Base-by-base conservation (phyloP, 1,140 invertebrate species). In the Chrysoperla carnea region DNA sequence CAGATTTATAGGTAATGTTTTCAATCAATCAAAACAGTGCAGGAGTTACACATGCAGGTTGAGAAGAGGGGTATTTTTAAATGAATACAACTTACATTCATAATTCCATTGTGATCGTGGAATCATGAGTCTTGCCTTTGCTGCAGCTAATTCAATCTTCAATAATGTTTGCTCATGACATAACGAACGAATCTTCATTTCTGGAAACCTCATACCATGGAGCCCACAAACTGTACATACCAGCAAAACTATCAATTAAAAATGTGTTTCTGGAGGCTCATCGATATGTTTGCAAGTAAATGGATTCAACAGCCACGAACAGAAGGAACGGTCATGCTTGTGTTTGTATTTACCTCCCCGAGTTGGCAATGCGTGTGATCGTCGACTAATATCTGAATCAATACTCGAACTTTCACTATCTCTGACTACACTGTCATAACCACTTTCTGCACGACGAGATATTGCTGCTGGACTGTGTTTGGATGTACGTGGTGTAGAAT, bases 371-470 rank as follows among this genome's bases (percentile, higher is more conserved):
- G 73, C 64, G 44, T 73, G 71, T 29, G 78, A 69, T 50, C 76
- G 66, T 51, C 79, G 57, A 39, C 77, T 77, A 37, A 73, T 78
- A 47, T 81, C 81, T 7, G 81, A 84, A 36, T 80, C 80, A 46
- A 85, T 75, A 46, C 81, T 84, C n/a, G 81, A 84, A 36, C 81
- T 81, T 51, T 85, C 80, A 41, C 82, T 85, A 51, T 91, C 86
- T 47, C 86, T 62, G 1, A 86, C 77, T 43, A 91, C 80, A 52
- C 82, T 89, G 52, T 91, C 87, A 55, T 92, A 91, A 2, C 87
- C 88, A 54, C 85, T 89, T 57, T 85, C 82, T 1, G 80, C 79
- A 13, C 78, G 68, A 50, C 78, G 66, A 0, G 78, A 81, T 8
- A 81, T 71, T 0, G 76, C 78, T 0, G 75, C 75, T 0, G 75